Evolutionary conservation across 1,140 invertebrate species (phyloP).

Genomic region (Drosophila pandora): DNA sequence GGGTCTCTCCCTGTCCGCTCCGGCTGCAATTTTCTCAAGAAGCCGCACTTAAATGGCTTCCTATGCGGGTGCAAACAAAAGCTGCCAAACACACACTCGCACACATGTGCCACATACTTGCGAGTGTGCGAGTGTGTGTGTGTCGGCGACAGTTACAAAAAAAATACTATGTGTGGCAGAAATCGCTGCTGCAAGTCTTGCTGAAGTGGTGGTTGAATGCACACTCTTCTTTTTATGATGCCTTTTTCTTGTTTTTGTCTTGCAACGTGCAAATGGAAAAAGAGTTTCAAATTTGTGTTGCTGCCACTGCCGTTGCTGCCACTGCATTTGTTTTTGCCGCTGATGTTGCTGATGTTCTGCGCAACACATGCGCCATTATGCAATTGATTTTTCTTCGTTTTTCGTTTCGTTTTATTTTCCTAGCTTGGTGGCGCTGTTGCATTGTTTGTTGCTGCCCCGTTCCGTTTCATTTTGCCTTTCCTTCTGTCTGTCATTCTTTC

Average conservation of each 20-base stretch:
- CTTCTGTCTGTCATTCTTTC: constrained; percentile 12
- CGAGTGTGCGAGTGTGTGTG: constrained; percentile 11
- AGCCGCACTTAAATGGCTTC: constrained; percentile 83
- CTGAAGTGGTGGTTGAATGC: constrained; percentile 67
- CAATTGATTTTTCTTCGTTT: constrained; percentile 77
- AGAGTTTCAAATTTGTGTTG: constrained; percentile 70
- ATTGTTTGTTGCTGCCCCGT: constrained; percentile 52
- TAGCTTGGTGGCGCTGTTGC: constrained; percentile 35
- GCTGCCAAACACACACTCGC: constrained; percentile 46
- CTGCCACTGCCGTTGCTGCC: constrained; percentile 7
- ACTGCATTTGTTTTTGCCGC: constrained; percentile 12
- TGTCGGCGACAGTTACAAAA: constrained; percentile 50
- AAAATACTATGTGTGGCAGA: constrained; percentile 71
- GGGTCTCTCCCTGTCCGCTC: constrained; percentile 40
- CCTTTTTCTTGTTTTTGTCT: constrained; percentile 39
- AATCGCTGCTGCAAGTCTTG: constrained; percentile 59
- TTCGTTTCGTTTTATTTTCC: constrained; percentile 3
- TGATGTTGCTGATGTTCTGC: constrained; percentile 52
- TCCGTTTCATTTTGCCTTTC: constrained; percentile 10
- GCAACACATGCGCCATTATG: constrained; percentile 83
- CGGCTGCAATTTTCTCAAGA: constrained; percentile 81
- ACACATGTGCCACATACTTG: too few relatives aligned
- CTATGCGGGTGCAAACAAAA: constrained; percentile 80
- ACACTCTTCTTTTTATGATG: neutral
- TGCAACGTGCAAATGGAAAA: constrained; percentile 70